Conservation (phyloP, 2,888 invertebrate genomes). For the Spodoptera picta region DNA sequence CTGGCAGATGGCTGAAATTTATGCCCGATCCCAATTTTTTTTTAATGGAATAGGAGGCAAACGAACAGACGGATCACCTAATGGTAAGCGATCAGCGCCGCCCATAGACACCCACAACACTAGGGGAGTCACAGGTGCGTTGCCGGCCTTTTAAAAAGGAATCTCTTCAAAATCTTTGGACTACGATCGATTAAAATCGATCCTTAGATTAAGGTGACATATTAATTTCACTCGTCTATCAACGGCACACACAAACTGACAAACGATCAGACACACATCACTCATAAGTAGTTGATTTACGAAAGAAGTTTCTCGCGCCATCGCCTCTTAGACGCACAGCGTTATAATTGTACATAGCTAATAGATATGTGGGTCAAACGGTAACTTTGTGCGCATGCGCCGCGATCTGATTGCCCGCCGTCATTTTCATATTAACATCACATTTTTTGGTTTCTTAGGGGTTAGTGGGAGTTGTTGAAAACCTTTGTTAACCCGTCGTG, state of each 20-base stretch:
- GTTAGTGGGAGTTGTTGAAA: conserved; percentile 16
- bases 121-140: too few species aligned
- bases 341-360: conserved; percentile 12
- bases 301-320: conserved; percentile 13
- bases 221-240: too few species aligned
- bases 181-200: too few species aligned
- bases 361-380: conserved; percentile 28
- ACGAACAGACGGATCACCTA: too few species aligned
- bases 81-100: too few species aligned
- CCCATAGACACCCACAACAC: too few species aligned
- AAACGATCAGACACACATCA: neutral
- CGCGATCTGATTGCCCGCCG: conserved; percentile 26
- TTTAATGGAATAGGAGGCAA: too few species aligned
- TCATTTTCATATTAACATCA: conserved; percentile 14
- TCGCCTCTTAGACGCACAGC: conserved; percentile 8
- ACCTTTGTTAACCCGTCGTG: neutral
- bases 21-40: too few species aligned
- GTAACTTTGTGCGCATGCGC: conserved; percentile 25
- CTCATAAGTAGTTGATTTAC: neutral
- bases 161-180: too few species aligned
- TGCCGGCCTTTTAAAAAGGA: too few species aligned
- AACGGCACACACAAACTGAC: neutral
- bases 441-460: conserved; percentile 27
- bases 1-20: too few species aligned
- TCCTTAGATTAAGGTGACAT: too few species aligned